Base-by-base conservation (phyloP, 1,140 invertebrate genomes). In the Portunus trituberculatus region DNA sequence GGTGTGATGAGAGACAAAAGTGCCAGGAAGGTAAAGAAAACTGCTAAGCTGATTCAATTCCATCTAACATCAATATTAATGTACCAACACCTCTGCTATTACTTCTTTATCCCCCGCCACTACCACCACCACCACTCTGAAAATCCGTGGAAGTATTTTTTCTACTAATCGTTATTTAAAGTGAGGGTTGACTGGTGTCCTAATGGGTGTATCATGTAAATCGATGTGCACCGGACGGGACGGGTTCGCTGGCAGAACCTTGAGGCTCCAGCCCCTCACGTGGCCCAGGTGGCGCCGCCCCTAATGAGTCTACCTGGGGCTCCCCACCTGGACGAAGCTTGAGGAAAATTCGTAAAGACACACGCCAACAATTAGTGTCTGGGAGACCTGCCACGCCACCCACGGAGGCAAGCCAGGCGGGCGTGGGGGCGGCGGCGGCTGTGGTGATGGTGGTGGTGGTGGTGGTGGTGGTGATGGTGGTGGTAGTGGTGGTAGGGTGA, bases 311-410 rank as follows among this genome's bases (percentile, higher is more conserved):
- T 76, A 16, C 67, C 67, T 76, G 67, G n/a, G 25, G n/a, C 67
- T 76, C 67, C 67, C 67, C 67, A 76, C 67, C 67, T 76, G 67
- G 67, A n/a, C n/a, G 20, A n/a, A n/a, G 67, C 67, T 76, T 76
- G 67, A 76, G 67, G 4, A 29, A 89, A 59, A 52, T 91, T 59
- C 89, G 25, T 91, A 29, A 91, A 91, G 89, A 91, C 48, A 59
- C 89, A 59, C 89, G n/a, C 89, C 25, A n/a, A 29, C 89, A 91
- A 59, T 59, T 91, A 91, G 88, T 90, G 88, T 90, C 88, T 28
- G 39, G 88, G 31, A 59, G 48, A 91, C 6, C 89, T 32, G 89
- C 46, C 46, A 59, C 16, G 89, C 89, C 89, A 91, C 89, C 89
- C 46, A 91, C 48, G 4, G 84, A 87, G 84, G 28, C 31, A 31